Evolutionary conservation across 2,888 invertebrate genomes (phyloP).

Genomic region (Brachycybe producta): DNA sequence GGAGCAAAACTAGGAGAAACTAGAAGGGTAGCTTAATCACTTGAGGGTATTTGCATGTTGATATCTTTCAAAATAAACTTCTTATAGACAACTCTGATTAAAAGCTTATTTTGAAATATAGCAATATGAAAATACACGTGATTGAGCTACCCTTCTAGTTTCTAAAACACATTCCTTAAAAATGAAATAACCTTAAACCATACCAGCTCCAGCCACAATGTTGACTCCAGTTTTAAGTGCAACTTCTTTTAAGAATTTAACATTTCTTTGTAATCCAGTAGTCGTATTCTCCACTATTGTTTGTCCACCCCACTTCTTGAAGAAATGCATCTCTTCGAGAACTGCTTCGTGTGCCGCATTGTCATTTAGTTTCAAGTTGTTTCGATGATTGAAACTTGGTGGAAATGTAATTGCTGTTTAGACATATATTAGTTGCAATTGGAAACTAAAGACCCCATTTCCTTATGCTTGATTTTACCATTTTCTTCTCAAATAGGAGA

Average conservation of each 20-base stretch:
- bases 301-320: slow-evolving; percentile 54
- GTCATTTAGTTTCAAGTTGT: slow-evolving; percentile 52
- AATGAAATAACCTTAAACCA: neutral
- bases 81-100: too few species aligned
- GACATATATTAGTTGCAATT: too few species aligned
- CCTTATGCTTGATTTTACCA: too few species aligned
- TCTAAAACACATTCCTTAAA: too few species aligned
- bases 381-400: slow-evolving; percentile 52
- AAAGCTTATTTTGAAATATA: slow-evolving; percentile 37
- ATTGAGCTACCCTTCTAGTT: neutral
- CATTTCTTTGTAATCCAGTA: slow-evolving; percentile 51
- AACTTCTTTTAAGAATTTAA: slow-evolving; percentile 45
- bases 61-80: too few species aligned
- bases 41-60: too few species aligned
- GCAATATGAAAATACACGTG: neutral
- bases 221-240: slow-evolving; percentile 51
- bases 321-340: slow-evolving; percentile 49
- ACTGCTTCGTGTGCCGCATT: slow-evolving; percentile 44
- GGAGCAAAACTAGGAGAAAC: slow-evolving; percentile 7
- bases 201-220: slow-evolving; percentile 63
- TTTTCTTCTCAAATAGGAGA: too few species aligned
- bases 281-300: slow-evolving; percentile 68
- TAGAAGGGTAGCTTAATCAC: neutral
- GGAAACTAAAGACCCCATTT: too few species aligned
- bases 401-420: too few species aligned